These are phyloP conservation scores for Albula glossodonta DNA, from an alignment of 2,113 vertebrate genomes.

Conservation along the genomic window DNA sequence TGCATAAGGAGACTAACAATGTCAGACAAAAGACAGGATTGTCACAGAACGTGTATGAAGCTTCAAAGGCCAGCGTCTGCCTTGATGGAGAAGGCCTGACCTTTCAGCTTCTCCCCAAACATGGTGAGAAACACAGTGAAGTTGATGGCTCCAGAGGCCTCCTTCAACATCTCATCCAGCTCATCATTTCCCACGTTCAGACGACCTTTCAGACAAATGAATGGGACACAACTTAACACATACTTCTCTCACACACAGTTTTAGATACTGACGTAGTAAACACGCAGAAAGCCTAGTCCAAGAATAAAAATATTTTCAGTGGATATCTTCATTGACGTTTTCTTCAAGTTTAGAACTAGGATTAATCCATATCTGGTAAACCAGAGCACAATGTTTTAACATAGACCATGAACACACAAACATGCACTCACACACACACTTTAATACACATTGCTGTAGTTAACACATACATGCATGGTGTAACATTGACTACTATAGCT, in stretches of 20 bases:
- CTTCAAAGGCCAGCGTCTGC: too few relatives aligned
- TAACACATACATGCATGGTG: background rate
- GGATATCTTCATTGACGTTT: too few relatives aligned
- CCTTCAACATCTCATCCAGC: slow-evolving; percentile 86
- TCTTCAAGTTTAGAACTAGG: too few relatives aligned
- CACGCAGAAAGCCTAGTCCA: too few relatives aligned
- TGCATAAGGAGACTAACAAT: background rate
- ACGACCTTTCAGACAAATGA: slow-evolving; percentile 68
- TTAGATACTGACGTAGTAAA: too few relatives aligned
- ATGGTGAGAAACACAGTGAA: slow-evolving; percentile 87
- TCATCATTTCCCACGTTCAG: slow-evolving; percentile 88
- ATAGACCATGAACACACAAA: too few relatives aligned
- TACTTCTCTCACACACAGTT: background rate
- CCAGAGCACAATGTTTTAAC: too few relatives aligned
- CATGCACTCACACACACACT: background rate
- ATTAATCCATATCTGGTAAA: too few relatives aligned
- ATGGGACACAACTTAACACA: too few relatives aligned
- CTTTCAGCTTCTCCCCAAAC: slow-evolving; percentile 93
- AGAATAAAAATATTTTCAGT: too few relatives aligned
- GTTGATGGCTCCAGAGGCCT: slow-evolving; percentile 85
- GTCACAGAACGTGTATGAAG: background rate
- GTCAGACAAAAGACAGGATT: background rate
- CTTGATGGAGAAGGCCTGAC: slow-evolving; percentile 55
- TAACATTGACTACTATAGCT: too few relatives aligned
- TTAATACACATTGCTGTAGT: background rate